Base-by-base conservation (phyloP, 1,140 invertebrate genomes). In the Aphaenogaster floridana region DNA sequence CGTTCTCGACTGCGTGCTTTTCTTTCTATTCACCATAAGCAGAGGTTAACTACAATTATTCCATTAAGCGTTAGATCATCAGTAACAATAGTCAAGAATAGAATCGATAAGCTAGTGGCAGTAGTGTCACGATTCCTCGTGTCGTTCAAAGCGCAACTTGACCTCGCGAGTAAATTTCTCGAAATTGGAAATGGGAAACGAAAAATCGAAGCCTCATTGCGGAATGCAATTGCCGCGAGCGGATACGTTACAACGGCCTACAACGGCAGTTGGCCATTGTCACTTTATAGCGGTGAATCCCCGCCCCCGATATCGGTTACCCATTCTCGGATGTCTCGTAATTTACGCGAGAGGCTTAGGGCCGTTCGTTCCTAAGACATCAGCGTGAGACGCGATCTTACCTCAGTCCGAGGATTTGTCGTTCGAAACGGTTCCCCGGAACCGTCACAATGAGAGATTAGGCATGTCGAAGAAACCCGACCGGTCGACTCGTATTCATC, bases 31-130 rank as follows among this genome's bases (percentile, higher is more conserved):
- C 64, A 28, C 59, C 61, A 48, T 64, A 64, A 34, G 59, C 89
- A 78, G 45, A 90, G 86, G 77, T 74, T 72, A 83, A 80, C 80
- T 66, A 64, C 89, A 90, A 91, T 91, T 90, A 91, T 91, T 90
- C 89, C 59, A 88, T 91, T 91, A 91, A 69, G 34, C 59, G 89
- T 91, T 91, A 91, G 89, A 91, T 91, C 90, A 91, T 86, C 90
- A 59, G 79, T 72, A 61, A 91, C 81, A 91, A 91, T 91, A 91
- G 89, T 83, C 59, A 36, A 13, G 57, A 61, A 57, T 48, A 50
- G 57, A 68, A 81, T 88, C 86, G 68, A 63, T 71, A 69, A 61
- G 13, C 28, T 28, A 0, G 21, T 21, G 13, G 9, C 36, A 52
- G 48, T 52, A 15, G 8, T 72, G 28, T 3, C 28, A 42, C 3